Evolutionary conservation across 2,888 invertebrate species (phyloP), one percentile per base, ranked within the genome.

Genomic region (Neoscelio sp.): DNA sequence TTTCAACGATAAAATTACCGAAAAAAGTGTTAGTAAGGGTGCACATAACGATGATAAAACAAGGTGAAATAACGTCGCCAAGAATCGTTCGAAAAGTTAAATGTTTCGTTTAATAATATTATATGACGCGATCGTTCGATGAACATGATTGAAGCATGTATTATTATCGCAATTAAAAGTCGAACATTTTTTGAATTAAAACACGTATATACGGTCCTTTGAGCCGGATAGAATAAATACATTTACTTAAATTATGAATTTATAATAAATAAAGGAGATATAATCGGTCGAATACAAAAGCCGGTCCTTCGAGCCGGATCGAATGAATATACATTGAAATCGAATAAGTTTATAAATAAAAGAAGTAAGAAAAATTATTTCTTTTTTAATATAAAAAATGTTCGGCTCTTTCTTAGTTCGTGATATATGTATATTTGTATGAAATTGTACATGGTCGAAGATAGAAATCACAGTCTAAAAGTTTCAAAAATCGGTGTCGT

Each of bases 401-500:
- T 48, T 65, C 26, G 35, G 28, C 33, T 23, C 35, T 10, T 30
- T 58, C 23, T 10, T 50, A 33, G n/a, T n/a, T 44, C 48, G 18
- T 28, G 6, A 40, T 2, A 38, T 10, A 13, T 10, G 7, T 12
- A n/a, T n/a, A n/a, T n/a, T n/a, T n/a, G 2, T 12, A 8, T 5
- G 2, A 12, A 60, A 40, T 44, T 60, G 10, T 46, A 10, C 2
- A 46, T 33, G 33, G 23, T 60, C 33, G 17, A 46, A 52, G 52
- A 73, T 71, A 68, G 64, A 74, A 78, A 74, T 78, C 74, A 78
- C 68, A 64, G 68, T 78, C 46, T 56, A 62, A 23, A 30, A 50
- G 28, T 78, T 60, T 33, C 7, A 56, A 50, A n/a, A 30, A 40
- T 50, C 12, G 12, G 8, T 60, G 48, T 74, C 20, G 15, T 40